Base-by-base conservation (phyloP, 2,113 vertebrate genomes). In the Cavia aperea region DNA sequence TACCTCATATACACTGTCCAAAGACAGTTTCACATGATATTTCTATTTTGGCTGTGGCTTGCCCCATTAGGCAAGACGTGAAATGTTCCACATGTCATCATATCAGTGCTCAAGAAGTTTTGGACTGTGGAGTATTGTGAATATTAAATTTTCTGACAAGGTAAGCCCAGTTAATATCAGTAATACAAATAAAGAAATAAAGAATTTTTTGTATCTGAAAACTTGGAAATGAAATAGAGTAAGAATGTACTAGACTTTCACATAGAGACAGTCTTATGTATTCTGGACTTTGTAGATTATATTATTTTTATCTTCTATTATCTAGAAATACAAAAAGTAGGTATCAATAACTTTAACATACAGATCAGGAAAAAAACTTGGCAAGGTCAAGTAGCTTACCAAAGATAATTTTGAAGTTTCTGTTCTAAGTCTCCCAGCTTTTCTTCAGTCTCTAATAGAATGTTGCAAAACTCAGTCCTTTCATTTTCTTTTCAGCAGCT, bases 401-500 rank as follows among this genome's bases (percentile, higher is more conserved):
- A 33, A 89, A 83, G 33, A 79, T 85, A 81, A 23, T 54, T 94
- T 95, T 93, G 36, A 95, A 84, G 26, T 85, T 83, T 93, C 23
- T 56, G 14, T 62, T 78, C 19, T 88, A 36, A 8, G 3, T 73
- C 58, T 63, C 33, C 24, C 15, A 16, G 56, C 21, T 39, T n/a
- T 65, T 93, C 3, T 39, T 49, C 83, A 21, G 62, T 89, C 23
- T 79, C 31, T 85, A 39, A 18, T n/a, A 56, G 9, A 63, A 2
- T 72, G 13, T 10, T 62, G 16, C 8, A 62, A n/a, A 29, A 21
- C 12, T 72, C 15, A 54, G 24, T 66, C 3, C 39, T 86, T 29
- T 66, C 39, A 68, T 36, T 33, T 83, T 88, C 36, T 63, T 33
- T 77, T 81, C 49, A 78, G 33, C 51, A 56, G 14, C 33, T 85